Evolutionary conservation across 2,113 vertebrate genomes (phyloP).

Genomic region (Bothrops jararaca): DNA sequence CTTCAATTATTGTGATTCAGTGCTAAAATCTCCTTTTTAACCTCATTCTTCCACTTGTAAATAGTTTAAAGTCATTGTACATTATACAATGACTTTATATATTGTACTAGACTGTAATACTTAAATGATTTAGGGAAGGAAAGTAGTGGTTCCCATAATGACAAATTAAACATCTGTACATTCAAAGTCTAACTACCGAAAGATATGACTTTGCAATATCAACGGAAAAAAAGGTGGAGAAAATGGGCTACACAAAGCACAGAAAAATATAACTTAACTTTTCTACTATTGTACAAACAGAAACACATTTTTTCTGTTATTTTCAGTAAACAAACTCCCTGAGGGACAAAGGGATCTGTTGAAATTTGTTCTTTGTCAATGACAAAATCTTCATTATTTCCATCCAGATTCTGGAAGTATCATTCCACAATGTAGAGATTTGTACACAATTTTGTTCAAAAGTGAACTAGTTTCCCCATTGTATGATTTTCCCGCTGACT

Average conservation of each 20-base stretch:
- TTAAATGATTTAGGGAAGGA: not conserved
- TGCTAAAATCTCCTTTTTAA: not conserved
- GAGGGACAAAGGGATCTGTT: not conserved
- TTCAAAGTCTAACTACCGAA: not conserved
- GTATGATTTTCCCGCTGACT: not conserved
- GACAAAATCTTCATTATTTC: not conserved
- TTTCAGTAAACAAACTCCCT: not conserved
- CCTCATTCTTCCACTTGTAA: not conserved
- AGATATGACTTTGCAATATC: not conserved
- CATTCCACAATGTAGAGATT: not conserved
- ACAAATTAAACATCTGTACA: not conserved
- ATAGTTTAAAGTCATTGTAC: not conserved
- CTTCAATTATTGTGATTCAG: not conserved
- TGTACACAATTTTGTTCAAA: not conserved
- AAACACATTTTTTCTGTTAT: not conserved
- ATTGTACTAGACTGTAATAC: not conserved
- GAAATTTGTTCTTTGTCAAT: not conserved
- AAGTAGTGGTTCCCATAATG: conserved; percentile 18
- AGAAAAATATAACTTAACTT: not conserved
- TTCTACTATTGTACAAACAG: not conserved
- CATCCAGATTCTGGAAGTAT: not conserved
- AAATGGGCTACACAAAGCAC: not conserved
- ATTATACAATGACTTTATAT: not conserved
- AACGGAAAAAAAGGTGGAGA: not conserved
- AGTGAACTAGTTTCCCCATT: not conserved